These are phyloP conservation scores for Tetraneura akinire DNA, from an alignment of 1,140 invertebrate species.

Conservation along the genomic window DNA sequence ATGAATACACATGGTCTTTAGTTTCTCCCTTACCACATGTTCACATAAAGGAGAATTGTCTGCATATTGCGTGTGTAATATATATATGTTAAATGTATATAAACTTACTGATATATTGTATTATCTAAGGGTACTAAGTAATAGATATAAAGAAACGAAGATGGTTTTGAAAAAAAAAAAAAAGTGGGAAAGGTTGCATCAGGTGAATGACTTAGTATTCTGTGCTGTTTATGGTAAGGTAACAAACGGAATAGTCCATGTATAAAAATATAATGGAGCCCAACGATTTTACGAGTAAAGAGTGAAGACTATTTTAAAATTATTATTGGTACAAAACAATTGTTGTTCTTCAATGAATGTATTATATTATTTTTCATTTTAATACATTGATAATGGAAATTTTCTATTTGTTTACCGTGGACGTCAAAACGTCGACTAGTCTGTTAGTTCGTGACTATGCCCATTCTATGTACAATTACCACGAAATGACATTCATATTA, in stretches of 20 bases:
- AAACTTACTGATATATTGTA: slow-evolving; percentile 5
- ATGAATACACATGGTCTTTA: slow-evolving; percentile 24
- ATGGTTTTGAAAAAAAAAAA: slow-evolving; percentile 16
- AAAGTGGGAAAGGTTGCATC: slow-evolving; percentile 16
- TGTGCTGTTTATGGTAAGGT: slow-evolving; percentile 33
- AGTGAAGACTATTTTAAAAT: slow-evolving; percentile 36
- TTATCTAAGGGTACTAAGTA: slow-evolving; percentile 5
- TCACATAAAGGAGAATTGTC: slow-evolving; percentile 38
- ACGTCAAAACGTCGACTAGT: no score
- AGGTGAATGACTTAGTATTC: slow-evolving; percentile 36
- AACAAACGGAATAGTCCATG: neutral
- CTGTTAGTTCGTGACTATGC: slow-evolving; percentile 37
- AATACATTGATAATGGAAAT: slow-evolving; percentile 23
- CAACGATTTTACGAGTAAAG: slow-evolving; percentile 38
- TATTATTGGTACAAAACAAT: slow-evolving; percentile 18
- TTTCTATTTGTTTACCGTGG: neutral
- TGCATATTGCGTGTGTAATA: slow-evolving; percentile 18
- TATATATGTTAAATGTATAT: no score
- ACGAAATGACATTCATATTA: slow-evolving; percentile 8
- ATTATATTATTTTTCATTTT: slow-evolving; percentile 7
- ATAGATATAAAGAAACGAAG: neutral
- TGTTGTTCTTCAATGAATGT: slow-evolving; percentile 24
- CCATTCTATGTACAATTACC: slow-evolving; percentile 14
- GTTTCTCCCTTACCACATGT: neutral
- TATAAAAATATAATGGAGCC: slow-evolving; percentile 30